Conservation (phyloP, 2,797 vertebrate species). For the Pseudochromis fuscus region DNA sequence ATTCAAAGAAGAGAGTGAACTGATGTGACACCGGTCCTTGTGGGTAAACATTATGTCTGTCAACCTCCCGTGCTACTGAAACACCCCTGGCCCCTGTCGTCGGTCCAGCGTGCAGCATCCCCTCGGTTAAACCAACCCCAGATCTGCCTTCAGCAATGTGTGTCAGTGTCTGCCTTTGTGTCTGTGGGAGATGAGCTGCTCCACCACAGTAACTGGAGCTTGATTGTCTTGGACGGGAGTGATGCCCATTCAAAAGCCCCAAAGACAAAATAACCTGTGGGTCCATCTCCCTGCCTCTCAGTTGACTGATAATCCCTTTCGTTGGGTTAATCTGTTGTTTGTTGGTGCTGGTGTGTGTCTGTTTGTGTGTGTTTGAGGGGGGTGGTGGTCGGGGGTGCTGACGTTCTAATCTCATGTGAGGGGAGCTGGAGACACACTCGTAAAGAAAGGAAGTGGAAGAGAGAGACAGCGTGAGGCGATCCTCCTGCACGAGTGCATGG, state of each 20-base stretch:
- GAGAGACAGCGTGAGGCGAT: conserved; percentile 29
- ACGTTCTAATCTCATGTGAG: conserved; percentile 69
- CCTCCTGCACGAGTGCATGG: conserved; percentile 18
- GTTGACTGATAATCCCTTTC: conserved; percentile 79
- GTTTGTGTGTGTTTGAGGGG: conserved; percentile 34
- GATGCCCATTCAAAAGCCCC: conserved; percentile 66
- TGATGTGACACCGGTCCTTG: background rate
- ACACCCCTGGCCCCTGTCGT: conserved; percentile 25
- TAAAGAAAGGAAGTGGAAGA: conserved; percentile 4
- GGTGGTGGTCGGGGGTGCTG: conserved; percentile 21
- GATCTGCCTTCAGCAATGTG: conserved; percentile 42
- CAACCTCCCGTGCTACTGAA: conserved; percentile 25
- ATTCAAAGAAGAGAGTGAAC: conserved; percentile 9
- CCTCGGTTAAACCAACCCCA: conserved; percentile 44
- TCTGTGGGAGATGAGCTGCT: conserved; percentile 64
- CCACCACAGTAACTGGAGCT: conserved; percentile 54
- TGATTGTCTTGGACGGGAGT: conserved; percentile 63
- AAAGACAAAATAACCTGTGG: conserved; percentile 75
- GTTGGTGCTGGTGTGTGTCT: conserved; percentile 60
- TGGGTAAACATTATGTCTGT: conserved; percentile 30
- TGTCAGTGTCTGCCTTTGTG: conserved; percentile 59
- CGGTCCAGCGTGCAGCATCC: conserved; percentile 38
- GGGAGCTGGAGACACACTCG: conserved; percentile 30
- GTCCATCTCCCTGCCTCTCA: conserved; percentile 65
- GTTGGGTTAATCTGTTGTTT: conserved; percentile 79